phyloP scores from a whole-genome alignment of 2,797 vertebrate genomes.

The Centroberyx gerrardi region DNA sequence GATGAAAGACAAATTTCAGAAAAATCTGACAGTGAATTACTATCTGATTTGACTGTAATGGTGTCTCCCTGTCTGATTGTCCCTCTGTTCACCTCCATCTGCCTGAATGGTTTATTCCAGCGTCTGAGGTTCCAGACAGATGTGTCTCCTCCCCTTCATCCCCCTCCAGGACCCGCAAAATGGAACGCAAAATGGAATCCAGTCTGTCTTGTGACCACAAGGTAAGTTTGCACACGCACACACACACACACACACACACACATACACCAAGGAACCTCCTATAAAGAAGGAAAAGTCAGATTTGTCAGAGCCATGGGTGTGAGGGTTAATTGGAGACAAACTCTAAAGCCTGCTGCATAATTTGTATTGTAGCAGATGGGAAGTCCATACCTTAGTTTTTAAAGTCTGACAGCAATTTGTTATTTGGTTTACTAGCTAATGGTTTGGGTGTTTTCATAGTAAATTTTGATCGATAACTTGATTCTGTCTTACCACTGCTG shows the following conservation, averaged over 20 bases:
- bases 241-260: slow-evolving; percentile 9
- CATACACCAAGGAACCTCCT: too few species aligned
- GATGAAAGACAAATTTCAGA: too few species aligned
- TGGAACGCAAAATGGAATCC: slow-evolving; percentile 66
- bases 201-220: slow-evolving; percentile 82
- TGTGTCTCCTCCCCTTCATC: slow-evolving; percentile 82
- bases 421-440: too few species aligned
- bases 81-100: background rate
- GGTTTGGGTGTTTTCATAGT: background rate
- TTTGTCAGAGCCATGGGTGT: too few species aligned
- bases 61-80: background rate
- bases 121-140: slow-evolving; percentile 75
- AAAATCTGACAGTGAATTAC: too few species aligned
- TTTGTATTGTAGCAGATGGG: too few species aligned
- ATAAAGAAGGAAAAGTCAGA: too few species aligned
- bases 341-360: too few species aligned
- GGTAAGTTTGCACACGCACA: slow-evolving; percentile 57
- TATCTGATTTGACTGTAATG: background rate
- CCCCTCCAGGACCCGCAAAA: slow-evolving; percentile 78
- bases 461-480: background rate
- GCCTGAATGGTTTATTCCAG: slow-evolving; percentile 37
- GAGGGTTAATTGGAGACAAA: too few species aligned
- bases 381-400: too few species aligned
- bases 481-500: too few species aligned
- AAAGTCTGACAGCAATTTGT: too few species aligned